Evolutionary conservation across 1,140 invertebrate genomes (phyloP), one percentile per base, ranked within the genome.

Genomic region (Thaumatotibia leucotreta): DNA sequence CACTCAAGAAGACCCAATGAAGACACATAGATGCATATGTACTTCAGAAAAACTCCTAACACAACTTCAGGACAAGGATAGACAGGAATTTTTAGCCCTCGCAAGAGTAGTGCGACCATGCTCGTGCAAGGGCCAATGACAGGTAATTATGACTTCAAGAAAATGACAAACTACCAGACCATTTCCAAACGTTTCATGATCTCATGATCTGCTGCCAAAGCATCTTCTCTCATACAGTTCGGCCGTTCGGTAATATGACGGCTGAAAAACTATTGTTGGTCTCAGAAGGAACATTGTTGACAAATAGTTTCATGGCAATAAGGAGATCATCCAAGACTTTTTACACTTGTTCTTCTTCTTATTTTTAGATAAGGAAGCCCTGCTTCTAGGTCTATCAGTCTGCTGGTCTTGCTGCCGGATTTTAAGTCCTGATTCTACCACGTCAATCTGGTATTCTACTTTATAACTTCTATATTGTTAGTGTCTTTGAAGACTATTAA

Each of bases 151-250:
- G n/a, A n/a, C n/a, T n/a, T n/a, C n/a, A n/a, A n/a, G n/a, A n/a
- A n/a, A n/a, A n/a, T n/a, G n/a, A n/a, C n/a, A n/a, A n/a, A n/a
- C n/a, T 14, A 39, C 2, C 35, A 39, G 35, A n/a, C 35, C 35
- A 39, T 4, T n/a, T 81, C 70, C 27, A 86, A 67, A 4, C 82
- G 50, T 27, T 70, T 73, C 11, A 83, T 45, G 14, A 88, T 88
- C 0, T 86, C 82, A 49, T 61, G 49, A 54, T 72, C 73, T 0
- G 87, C 87, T 67, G 74, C 77, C 29, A 79, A 68, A 4, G 84
- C 80, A 63, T 89, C 81, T 4, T 73, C 67, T 45, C 78, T 82
- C 87, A 89, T 88, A 31, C 66, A 65, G 70, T 85, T 87, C 2
- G 88, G 66, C 63, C 77, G 70, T 61, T 87, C 86, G 0, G 78